These are phyloP conservation scores for Neomicropteryx cornuta DNA, from an alignment of 1,140 invertebrate species.

Conservation along the genomic window DNA sequence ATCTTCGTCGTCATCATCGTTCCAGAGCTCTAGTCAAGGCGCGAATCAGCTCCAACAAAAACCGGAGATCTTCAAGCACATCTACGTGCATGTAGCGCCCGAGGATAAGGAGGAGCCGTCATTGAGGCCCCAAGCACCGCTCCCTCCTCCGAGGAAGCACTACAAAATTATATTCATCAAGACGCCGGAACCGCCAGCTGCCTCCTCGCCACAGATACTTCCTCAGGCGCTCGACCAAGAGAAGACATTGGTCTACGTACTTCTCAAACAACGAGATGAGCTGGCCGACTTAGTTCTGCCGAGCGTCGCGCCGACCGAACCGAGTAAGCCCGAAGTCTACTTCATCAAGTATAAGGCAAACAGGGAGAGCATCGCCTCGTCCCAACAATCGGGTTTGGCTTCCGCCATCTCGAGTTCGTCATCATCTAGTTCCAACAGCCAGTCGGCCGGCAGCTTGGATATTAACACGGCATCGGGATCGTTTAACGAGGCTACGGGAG, in stretches of 20 bases:
- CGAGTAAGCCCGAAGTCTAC: conserved; percentile 46
- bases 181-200: conserved; percentile 46
- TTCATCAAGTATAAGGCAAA: conserved; percentile 46
- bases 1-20: too few relatives aligned
- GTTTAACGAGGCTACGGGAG: neutral
- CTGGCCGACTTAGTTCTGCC: conserved; percentile 31
- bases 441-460: neutral
- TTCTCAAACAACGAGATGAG: conserved; percentile 54
- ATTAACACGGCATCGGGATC: too few relatives aligned
- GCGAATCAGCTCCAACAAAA: too few relatives aligned
- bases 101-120: conserved; percentile 25
- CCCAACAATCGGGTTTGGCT: neutral
- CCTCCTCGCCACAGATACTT: conserved; percentile 21
- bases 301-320: conserved; percentile 35
- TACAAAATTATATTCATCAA: conserved; percentile 74
- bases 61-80: conserved; percentile 33
- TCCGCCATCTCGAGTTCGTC: too few relatives aligned
- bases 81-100: conserved; percentile 31
- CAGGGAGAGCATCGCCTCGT: conserved; percentile 3
- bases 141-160: conserved; percentile 46
- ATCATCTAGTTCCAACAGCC: neutral
- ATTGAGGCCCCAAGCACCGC: conserved; percentile 21
- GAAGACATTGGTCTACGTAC: conserved; percentile 68
- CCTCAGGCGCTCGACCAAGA: conserved; percentile 51
- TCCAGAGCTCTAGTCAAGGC: too few relatives aligned